Evolutionary conservation across 2,113 vertebrate genomes (phyloP).

Genomic region (Aleadryas rufinucha): DNA sequence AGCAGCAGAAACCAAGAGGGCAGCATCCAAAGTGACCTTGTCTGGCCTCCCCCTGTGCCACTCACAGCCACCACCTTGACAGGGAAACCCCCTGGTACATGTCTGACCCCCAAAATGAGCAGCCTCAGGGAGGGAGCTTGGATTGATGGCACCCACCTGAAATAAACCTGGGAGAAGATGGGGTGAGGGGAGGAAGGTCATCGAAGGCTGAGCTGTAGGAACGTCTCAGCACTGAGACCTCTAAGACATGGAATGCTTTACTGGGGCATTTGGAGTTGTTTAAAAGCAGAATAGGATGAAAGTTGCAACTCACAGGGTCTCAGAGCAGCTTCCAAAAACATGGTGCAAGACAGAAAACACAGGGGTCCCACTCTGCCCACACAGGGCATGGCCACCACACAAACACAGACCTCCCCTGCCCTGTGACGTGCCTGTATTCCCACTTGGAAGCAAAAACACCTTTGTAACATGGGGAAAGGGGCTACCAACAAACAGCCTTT

Average conservation of each 20-base stretch:
- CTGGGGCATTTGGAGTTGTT: background rate
- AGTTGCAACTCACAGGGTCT: background rate
- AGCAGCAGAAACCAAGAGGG: background rate
- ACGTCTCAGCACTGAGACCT: background rate
- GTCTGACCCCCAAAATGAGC: background rate
- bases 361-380: background rate
- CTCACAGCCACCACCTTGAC: background rate
- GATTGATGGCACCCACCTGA: background rate
- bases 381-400: accelerated
- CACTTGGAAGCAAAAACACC: background rate
- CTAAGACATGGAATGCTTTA: background rate
- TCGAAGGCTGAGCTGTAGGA: background rate
- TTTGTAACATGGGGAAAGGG: background rate
- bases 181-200: background rate
- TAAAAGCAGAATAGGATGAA: background rate
- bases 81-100: accelerated
- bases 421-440: accelerated
- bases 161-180: background rate
- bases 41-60: background rate
- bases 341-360: background rate
- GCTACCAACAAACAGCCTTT: background rate
- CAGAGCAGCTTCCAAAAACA: background rate
- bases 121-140: background rate
- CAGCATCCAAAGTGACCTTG: background rate
- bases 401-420: background rate